Evolutionary conservation across 2,797 vertebrate species (phyloP), one percentile per base, ranked within the genome.

Genomic region (Takifugu ocellatus): DNA sequence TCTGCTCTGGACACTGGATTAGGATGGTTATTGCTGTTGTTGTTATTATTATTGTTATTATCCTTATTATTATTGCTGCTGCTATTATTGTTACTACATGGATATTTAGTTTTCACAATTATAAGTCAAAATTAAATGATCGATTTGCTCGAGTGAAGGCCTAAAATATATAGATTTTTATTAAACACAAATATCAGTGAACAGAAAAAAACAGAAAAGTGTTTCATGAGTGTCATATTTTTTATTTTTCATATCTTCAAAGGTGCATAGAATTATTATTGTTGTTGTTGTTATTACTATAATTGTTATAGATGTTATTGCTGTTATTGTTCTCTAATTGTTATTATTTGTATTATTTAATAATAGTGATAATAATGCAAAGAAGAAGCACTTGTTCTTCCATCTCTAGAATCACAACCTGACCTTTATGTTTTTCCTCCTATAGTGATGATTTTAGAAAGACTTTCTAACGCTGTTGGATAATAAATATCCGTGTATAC

Each of bases 401-500:
- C 44, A n/a, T 17, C 16, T 45, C 4, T 29, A 29, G 7, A 29
- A 43, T 9, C 11, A 46, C 6, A 46, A 10, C 8, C 17, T 46
- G 16, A 46, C 17, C 44, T 9, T 10, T 21, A 0, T 21, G 7
- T 21, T n/a, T n/a, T 46, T 21, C 44, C 15, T 15, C 15, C 51
- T 29, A 33, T 12, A 50, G 16, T 69, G 72, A 83, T 81, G 21
- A 56, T 79, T 78, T 70, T 42, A 52, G 59, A 85, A 75, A 62
- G 63, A 72, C 64, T 62, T 66, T 59, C 59, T 26, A 14, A 5
- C 25, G 6, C 48, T 12, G 70, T 58, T 46, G 54, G 63, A 70
- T 57, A 49, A 78, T 74, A 69, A 70, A 39, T 77, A 52, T 5
- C 57, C 43, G 27, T 54, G 64, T 61, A 43, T 39, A 62, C 39